Evolutionary conservation across 53 echinoderm and acorn worm genomes (phyloP), one percentile per base, ranked within the genome.

Genomic region (Hippasteria phrygiana): DNA sequence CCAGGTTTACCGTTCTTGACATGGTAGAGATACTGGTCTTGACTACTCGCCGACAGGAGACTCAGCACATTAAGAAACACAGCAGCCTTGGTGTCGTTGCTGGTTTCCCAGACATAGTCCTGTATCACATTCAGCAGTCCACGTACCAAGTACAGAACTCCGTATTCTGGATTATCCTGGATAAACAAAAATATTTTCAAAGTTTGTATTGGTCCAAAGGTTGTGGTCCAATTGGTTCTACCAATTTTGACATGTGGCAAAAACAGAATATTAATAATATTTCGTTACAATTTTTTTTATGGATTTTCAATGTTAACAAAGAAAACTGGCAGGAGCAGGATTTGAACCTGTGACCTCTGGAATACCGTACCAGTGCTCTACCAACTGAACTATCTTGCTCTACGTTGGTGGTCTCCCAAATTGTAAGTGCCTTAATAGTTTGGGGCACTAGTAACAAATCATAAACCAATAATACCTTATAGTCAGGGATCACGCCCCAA

Each of bases 81-180:
- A 18, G 42, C 43, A 3, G 91, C 86, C 69, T 96, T 99, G 31
- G 94, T 93, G 65, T 96, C 96, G 12, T 63, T 91, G 71, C 85
- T 87, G 4, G 77, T 78, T 12, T 99, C 99, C 99, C 99, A 99
- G 10, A 92, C 86, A 65, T 99, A 99, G 83, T 99, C 99, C 66
- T 99, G 96, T 16, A 99, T 72, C 0, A 99, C 94, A 46, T 99
- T 96, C 37, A 99, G 94, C 3, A 99, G 91, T 32, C 99, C 99
- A 35, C 99, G 77, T 0, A 99, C 76, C 59, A 99, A 90, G 80
- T 99, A 99, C 74, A 96, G 38, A 17, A 90, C 91, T 3, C 96
- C 99, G 62, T 96, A 91, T 67, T 99, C 99, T 42, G 99, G 99
- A 55, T 99, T 94, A 55, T 99, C 99, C 99, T 99, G 78, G 16